Evolutionary conservation across 2,113 vertebrate species (phyloP).

Genomic region (Macheiramphus alcinus): DNA sequence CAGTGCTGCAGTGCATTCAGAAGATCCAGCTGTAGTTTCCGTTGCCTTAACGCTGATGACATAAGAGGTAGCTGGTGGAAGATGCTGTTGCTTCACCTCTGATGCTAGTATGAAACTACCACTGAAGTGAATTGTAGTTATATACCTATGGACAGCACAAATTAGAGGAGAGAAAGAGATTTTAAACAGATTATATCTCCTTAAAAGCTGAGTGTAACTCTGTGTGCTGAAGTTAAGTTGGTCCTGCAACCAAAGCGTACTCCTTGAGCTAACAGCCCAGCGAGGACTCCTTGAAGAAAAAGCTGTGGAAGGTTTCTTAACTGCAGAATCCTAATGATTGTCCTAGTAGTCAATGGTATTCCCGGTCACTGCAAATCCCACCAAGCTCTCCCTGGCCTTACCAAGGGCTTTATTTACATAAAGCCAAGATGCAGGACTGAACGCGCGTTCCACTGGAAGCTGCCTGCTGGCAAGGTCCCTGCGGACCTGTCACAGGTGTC

Average conservation of each 20-base stretch:
- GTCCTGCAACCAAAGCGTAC: background rate
- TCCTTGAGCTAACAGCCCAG: background rate
- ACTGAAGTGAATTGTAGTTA: background rate
- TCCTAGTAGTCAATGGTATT: background rate
- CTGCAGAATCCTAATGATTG: background rate
- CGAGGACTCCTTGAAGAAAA: background rate
- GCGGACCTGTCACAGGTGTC: fast-evolving
- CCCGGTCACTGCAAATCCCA: too few species aligned
- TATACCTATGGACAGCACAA: background rate
- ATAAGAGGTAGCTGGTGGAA: background rate
- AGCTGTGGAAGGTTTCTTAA: background rate
- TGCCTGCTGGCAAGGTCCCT: background rate
- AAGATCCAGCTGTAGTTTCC: background rate
- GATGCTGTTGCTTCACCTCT: background rate
- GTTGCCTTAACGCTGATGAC: background rate
- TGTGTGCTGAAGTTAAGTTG: background rate
- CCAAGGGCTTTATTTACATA: background rate
- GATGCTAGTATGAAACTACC: background rate
- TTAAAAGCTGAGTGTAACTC: background rate
- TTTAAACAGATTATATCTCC: background rate
- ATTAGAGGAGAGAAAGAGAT: background rate
- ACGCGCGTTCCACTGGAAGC: background rate
- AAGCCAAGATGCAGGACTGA: background rate
- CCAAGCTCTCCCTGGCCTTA: background rate
- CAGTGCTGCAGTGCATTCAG: too few species aligned